These are phyloP conservation scores for Spialia ferax DNA, from an alignment of 2,888 invertebrate species.

Conservation along the genomic window DNA sequence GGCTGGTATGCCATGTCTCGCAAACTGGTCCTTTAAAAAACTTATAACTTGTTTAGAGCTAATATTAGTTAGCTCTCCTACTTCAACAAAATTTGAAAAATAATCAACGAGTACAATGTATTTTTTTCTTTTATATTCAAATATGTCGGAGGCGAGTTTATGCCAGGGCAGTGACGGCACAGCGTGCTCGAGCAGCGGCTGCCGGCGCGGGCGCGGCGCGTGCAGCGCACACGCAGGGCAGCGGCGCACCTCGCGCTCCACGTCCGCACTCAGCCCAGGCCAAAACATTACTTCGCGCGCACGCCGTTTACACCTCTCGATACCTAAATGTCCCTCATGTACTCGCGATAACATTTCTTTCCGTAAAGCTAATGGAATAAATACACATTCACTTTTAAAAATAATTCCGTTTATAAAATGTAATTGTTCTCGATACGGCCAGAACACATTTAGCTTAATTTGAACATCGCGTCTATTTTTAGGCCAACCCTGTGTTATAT, in stretches of 20 bases:
- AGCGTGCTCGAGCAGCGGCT: conserved; percentile 23
- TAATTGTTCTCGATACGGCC: conserved; percentile 42
- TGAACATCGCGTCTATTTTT: conserved; percentile 42
- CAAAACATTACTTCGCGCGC: conserved; percentile 53
- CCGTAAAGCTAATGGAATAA: conserved; percentile 45
- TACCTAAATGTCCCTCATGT: conserved; percentile 53
- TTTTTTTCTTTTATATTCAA: conserved; percentile 6
- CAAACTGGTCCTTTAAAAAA: conserved; percentile 40
- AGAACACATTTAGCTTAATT: conserved; percentile 15
- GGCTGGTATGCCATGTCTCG: conserved; percentile 39
- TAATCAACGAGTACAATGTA: conserved; percentile 36
- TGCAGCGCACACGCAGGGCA: conserved; percentile 45
- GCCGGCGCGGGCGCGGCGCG: conserved; percentile 38
- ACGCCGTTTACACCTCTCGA: conserved; percentile 50
- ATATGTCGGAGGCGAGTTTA: conserved; percentile 22
- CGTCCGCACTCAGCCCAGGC: conserved; percentile 49
- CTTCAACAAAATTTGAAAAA: conserved; percentile 39
- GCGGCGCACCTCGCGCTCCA: conserved; percentile 45
- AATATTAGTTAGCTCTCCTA: conserved; percentile 26
- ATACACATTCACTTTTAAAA: conserved; percentile 47
- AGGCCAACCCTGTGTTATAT: conserved; percentile 49
- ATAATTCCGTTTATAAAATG: conserved; percentile 46
- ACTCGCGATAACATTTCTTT: conserved; percentile 46
- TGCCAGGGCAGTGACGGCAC: conserved; percentile 21
- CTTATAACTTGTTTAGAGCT: conserved; percentile 23